Evolutionary conservation across 2,797 vertebrate genomes (phyloP).

Genomic region (Balearica regulorum): DNA sequence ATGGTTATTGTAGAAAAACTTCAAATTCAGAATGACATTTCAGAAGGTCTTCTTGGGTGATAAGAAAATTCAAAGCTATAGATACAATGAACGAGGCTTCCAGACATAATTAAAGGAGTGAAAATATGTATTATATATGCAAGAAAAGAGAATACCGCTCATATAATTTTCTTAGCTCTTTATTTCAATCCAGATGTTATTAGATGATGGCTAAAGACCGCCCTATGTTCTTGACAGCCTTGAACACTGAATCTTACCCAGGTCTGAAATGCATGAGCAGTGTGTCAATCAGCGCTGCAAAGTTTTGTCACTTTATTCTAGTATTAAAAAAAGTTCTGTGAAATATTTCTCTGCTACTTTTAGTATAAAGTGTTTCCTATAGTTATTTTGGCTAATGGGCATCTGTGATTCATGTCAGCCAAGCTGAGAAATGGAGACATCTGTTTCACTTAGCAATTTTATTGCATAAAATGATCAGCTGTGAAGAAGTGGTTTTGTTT

Average conservation of each 20-base stretch:
- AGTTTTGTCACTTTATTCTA: background rate
- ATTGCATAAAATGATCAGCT: conserved; percentile 42
- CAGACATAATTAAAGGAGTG: background rate
- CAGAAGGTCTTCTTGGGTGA: background rate
- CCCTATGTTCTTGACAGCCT: background rate
- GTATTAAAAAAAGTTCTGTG: background rate
- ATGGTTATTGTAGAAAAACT: background rate
- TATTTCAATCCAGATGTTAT: background rate
- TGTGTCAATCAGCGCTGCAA: background rate
- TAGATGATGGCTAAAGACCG: background rate
- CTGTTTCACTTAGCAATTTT: conserved; percentile 57
- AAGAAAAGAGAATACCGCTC: background rate
- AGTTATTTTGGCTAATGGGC: conserved; percentile 50
- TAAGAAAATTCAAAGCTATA: background rate
- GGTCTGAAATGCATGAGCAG: background rate
- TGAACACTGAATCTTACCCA: background rate
- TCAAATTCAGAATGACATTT: background rate
- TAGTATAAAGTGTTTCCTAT: conserved; percentile 27
- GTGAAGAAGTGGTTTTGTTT: conserved; percentile 60
- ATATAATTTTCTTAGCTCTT: background rate
- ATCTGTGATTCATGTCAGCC: conserved; percentile 47
- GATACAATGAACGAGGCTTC: background rate
- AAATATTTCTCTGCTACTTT: conserved; percentile 8
- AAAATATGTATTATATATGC: background rate
- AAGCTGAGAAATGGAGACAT: conserved; percentile 49